Conservation (phyloP, 2,797 vertebrate genomes). For the Hemibagrus guttatus region DNA sequence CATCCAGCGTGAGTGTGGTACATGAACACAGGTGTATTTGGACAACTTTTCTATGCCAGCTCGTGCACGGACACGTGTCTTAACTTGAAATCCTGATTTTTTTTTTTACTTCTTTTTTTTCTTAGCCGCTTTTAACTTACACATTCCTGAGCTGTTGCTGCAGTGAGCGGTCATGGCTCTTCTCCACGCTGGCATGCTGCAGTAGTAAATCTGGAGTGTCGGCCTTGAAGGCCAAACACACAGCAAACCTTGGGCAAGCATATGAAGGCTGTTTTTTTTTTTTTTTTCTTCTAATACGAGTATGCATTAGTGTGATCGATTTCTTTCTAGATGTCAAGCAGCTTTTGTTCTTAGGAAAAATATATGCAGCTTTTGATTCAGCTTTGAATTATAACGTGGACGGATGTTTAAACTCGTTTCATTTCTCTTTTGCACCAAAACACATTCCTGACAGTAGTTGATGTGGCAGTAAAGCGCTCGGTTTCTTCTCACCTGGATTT, state of each 20-base stretch:
- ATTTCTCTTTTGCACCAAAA: not conserved
- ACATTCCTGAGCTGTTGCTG: constrained; percentile 57
- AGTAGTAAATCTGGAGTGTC: constrained; percentile 18
- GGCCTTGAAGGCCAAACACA: not conserved
- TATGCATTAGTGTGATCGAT: not conserved
- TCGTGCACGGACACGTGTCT: constrained; percentile 54
- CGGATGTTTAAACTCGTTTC: not conserved
- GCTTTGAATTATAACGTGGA: not conserved
- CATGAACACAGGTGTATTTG: constrained; percentile 41
- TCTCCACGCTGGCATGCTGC: constrained; percentile 20
- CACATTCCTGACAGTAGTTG: not conserved
- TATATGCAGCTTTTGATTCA: not conserved
- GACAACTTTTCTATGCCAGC: constrained; percentile 47
- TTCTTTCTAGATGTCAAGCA: not conserved
- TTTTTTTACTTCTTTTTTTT: constrained; percentile 4
- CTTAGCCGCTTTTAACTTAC: constrained; percentile 42
- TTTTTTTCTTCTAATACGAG: not conserved
- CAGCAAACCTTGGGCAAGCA: not conserved
- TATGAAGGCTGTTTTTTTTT: not conserved
- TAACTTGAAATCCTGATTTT: constrained; percentile 50
- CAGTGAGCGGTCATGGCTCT: constrained; percentile 30
- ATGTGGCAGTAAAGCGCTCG: not conserved
- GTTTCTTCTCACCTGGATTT: not conserved
- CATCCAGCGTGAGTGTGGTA: not conserved
- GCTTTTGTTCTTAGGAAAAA: not conserved